Conservation (phyloP, 2,888 invertebrate species). For the Cataglyphis altisquamis region DNA sequence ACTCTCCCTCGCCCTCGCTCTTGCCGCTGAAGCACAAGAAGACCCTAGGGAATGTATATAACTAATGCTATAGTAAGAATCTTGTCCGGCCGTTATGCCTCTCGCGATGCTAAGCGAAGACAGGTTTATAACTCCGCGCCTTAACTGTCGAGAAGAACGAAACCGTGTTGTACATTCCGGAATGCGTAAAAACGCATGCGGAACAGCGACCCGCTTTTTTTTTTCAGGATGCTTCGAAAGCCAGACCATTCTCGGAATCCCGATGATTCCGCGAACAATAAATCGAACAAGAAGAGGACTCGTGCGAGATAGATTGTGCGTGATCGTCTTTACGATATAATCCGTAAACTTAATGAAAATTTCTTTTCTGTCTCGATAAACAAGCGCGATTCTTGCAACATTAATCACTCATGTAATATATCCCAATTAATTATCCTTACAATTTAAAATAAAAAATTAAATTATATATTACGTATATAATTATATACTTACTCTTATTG, state of each 20-base stretch:
- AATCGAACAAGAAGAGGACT: constrained; percentile 17
- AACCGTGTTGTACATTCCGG: constrained; percentile 39
- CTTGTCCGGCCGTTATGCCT: constrained; percentile 78
- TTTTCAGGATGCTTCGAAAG: constrained; percentile 3
- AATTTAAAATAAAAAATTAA: background rate
- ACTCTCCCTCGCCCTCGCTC: constrained; percentile 49
- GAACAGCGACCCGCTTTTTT: constrained; percentile 15
- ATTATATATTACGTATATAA: background rate
- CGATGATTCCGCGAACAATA: constrained; percentile 13
- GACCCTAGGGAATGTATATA: constrained; percentile 69
- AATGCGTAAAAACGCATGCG: constrained; percentile 55
- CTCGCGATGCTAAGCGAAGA: constrained; percentile 74
- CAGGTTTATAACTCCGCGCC: constrained; percentile 76
- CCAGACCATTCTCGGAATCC: constrained; percentile 25
- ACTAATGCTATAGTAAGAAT: constrained; percentile 74
- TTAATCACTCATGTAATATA: background rate
- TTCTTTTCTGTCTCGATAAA: background rate
- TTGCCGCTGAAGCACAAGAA: constrained; percentile 64
- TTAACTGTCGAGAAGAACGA: constrained; percentile 70
- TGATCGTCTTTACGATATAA: constrained; percentile 5
- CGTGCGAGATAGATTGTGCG: background rate
- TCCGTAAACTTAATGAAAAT: background rate
- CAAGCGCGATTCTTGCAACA: background rate
- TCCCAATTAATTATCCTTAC: background rate
- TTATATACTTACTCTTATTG: background rate